Base-by-base conservation (phyloP, 2,888 invertebrate species). In the Heterodera filipjevi region DNA sequence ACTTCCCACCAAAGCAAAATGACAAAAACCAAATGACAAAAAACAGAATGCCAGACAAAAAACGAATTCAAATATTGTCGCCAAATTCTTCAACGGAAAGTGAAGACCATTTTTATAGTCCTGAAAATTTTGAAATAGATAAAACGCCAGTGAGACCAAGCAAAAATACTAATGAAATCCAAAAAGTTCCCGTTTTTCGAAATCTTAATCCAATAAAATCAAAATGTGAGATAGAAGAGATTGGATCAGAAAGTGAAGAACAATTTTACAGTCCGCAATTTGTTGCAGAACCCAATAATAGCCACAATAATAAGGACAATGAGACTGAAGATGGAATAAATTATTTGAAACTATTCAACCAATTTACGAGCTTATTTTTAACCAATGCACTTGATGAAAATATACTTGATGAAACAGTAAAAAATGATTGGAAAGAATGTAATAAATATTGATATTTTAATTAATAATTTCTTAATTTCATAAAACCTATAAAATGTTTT, bases 81-180 rank as follows among this genome's bases (percentile, higher is more conserved):
- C 27, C 12, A 59, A 6, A 27, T 59, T 59, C 27, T 27, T 59
- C 59, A 14, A 49, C 49, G 6, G 59, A 59, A 59, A 59, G 27
- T 59, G 59, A 59, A 27, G 59, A 59, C 59, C 8, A 59, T 27
- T 59, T 59, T 59, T 59, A 59, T 27, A 59, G 59, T 59, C 59
- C 59, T 6, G 59, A 59, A 59, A 59, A 27, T 27, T 59, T 59
- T 59, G 59, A 27, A 59, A 59, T 59, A 27, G n/a, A 59, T n/a
- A 27, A 59, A n/a, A 59, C 59, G 22, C 39, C 39, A 39, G 8
- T 10, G 12, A 39, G 12, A 39, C 39, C 39, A 12, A 49, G 16
- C 49, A 49, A 19, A 14, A 1, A 49, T 16, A 5, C 16, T 49
- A 2, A 12, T 49, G 49, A 49, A 19, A 49, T 1, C 16, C 49